These are phyloP conservation scores for Babylonia areolata DNA, from an alignment of 1,140 invertebrate genomes.

Conservation along the genomic window DNA sequence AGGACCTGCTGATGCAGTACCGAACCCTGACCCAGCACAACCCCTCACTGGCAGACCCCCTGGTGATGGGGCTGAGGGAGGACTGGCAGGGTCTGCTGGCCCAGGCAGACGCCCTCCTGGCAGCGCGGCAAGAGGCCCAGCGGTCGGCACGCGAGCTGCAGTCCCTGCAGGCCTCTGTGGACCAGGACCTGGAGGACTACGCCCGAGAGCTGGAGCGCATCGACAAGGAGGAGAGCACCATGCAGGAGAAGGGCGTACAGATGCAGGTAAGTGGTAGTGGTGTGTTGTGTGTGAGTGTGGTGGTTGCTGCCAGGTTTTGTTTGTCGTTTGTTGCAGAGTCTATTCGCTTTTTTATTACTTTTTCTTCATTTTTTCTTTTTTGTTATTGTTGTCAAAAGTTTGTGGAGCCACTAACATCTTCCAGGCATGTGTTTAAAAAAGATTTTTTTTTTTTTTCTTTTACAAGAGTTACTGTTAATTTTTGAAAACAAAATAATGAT, in stretches of 20 bases:
- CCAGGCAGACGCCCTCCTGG: conserved; percentile 67
- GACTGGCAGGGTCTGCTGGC: conserved; percentile 71
- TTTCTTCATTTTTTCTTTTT: not conserved
- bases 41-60: conserved; percentile 65
- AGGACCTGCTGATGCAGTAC: conserved; percentile 63
- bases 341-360: not conserved
- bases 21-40: conserved; percentile 68
- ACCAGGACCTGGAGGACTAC: conserved; percentile 70
- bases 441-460: too few relatives aligned
- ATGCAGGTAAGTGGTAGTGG: conserved; percentile 76
- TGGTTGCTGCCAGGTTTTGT: not conserved
- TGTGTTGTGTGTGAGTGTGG: not conserved
- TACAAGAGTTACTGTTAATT: too few relatives aligned
- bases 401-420: not conserved
- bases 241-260: conserved; percentile 83
- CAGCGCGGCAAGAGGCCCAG: conserved; percentile 58
- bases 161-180: conserved; percentile 63
- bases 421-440: not conserved
- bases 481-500: too few relatives aligned
- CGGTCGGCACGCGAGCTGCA: conserved; percentile 60
- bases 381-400: not conserved
- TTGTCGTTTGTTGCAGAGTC: not conserved
- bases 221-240: conserved; percentile 58
- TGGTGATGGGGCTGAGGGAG: conserved; percentile 65
- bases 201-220: conserved; percentile 68